phyloP scores from a whole-genome alignment of 1,140 invertebrate species.

The Rhynchophorus ferrugineus region DNA sequence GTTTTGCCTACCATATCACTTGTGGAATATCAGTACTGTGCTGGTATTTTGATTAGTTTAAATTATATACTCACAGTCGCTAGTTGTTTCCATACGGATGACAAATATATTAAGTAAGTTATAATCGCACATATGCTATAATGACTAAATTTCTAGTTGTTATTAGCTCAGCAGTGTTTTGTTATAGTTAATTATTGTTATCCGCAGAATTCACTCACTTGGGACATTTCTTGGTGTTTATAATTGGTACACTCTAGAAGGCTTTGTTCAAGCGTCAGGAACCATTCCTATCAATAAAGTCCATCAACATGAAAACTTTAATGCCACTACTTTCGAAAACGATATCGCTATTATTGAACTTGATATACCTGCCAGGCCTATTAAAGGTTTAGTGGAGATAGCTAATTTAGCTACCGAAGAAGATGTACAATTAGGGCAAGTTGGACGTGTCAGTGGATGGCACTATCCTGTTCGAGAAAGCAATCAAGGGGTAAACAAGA shows the following conservation, averaged over 20 bases:
- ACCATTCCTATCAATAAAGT: background rate
- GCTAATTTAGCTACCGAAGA: background rate
- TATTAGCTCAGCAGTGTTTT: too few relatives aligned
- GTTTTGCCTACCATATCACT: background rate
- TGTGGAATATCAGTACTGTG: background rate
- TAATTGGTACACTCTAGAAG: background rate
- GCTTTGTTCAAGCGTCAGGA: background rate
- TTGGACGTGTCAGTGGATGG: conserved; percentile 3
- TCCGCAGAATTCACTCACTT: background rate
- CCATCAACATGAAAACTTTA: background rate
- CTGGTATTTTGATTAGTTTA: background rate
- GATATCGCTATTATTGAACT: conserved; percentile 2
- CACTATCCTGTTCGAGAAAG: background rate
- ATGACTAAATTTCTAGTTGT: too few relatives aligned
- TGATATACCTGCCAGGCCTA: background rate
- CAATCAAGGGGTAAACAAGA: background rate
- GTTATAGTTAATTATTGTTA: too few relatives aligned
- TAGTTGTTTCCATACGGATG: background rate
- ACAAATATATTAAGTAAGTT: background rate
- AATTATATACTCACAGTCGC: background rate
- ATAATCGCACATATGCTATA: too few relatives aligned
- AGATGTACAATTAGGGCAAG: background rate
- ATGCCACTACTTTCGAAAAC: conserved; percentile 4
- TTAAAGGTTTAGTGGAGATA: background rate
- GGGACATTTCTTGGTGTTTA: background rate